Evolutionary conservation across 2,113 vertebrate genomes (phyloP).

Genomic region (Xyrauchen texanus): DNA sequence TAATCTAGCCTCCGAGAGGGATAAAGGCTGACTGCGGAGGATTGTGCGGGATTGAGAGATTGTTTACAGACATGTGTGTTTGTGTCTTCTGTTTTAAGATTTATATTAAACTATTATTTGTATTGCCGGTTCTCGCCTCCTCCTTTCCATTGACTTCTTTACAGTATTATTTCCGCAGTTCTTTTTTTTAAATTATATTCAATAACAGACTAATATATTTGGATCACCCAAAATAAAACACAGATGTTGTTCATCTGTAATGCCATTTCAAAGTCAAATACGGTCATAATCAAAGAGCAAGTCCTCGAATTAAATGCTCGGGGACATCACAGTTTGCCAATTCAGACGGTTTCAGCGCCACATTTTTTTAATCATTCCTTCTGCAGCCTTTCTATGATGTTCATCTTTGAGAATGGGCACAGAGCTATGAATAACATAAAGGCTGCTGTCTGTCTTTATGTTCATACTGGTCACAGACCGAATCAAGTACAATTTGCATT

Average conservation of each 20-base stretch:
- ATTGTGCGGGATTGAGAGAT: too few relatives aligned
- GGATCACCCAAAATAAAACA: background rate
- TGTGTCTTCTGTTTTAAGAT: too few relatives aligned
- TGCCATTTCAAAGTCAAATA: conserved; percentile 19
- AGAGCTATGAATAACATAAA: conserved; percentile 20
- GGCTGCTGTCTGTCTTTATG: conserved; percentile 24
- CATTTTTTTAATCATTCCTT: conserved; percentile 5
- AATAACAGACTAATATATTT: too few relatives aligned
- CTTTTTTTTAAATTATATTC: too few relatives aligned
- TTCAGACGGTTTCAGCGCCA: background rate
- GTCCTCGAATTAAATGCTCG: background rate
- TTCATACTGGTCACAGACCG: conserved; percentile 25
- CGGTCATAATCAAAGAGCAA: background rate
- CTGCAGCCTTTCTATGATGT: background rate
- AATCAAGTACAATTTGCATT: conserved; percentile 74
- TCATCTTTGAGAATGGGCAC: conserved; percentile 3
- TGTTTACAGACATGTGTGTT: too few relatives aligned
- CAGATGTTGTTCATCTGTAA: background rate
- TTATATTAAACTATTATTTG: too few relatives aligned
- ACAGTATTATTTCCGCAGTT: too few relatives aligned
- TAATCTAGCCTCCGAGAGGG: too few relatives aligned
- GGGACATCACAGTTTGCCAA: conserved; percentile 22
- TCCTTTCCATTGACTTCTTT: too few relatives aligned
- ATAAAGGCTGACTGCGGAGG: too few relatives aligned
- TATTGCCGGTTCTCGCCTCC: too few relatives aligned